Percentiles rank a stretch among this genome's conserved stretches.
Conservation (phyloP, 92 coral and sea anemone species). For the Virgularia gustaviana region DNA sequence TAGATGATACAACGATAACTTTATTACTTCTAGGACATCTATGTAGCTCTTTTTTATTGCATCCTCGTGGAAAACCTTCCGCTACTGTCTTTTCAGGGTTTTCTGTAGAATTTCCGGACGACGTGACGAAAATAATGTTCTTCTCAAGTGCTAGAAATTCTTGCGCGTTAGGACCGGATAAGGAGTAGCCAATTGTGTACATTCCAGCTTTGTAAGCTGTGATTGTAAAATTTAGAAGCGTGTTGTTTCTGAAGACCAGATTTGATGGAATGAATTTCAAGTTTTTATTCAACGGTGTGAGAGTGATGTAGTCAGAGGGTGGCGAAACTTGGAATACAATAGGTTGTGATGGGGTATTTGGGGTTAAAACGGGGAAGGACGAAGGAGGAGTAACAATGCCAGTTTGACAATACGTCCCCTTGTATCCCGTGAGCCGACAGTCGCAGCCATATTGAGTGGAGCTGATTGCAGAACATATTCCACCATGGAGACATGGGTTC, state of each 20-base stretch:
- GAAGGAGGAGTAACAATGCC: constrained; percentile 51
- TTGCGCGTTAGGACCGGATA: constrained; percentile 58
- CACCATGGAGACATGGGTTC: constrained; percentile 66
- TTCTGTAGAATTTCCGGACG: constrained; percentile 5
- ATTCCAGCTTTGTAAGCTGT: constrained; percentile 54
- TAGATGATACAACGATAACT: constrained; percentile 44
- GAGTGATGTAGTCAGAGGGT: constrained; percentile 42
- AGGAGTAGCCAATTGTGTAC: constrained; percentile 49
- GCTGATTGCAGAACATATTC: constrained; percentile 50
- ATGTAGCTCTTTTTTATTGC: constrained; percentile 40
- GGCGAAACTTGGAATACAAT: constrained; percentile 56
- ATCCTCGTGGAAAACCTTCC: constrained; percentile 47
- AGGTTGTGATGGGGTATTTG: constrained; percentile 8
- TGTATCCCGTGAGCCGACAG: constrained; percentile 61
- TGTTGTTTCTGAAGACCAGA: constrained; percentile 31
- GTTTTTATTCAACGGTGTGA: constrained; percentile 35
- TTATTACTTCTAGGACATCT: constrained; percentile 39
- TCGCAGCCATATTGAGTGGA: constrained; percentile 52
- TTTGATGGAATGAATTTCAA: constrained; percentile 41
- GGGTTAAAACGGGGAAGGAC: constrained; percentile 49
- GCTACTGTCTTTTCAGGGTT: constrained; percentile 15
- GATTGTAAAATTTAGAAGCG: constrained; percentile 17
- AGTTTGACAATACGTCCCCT: constrained; percentile 49
- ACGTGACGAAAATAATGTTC: constrained; percentile 46
- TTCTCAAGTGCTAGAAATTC: constrained; percentile 40